Percentiles rank a stretch among this genome's conserved stretches.
Evolutionary conservation across 2,113 vertebrate species (phyloP).

Genomic region (Ictidomys tridecemlineatus): DNA sequence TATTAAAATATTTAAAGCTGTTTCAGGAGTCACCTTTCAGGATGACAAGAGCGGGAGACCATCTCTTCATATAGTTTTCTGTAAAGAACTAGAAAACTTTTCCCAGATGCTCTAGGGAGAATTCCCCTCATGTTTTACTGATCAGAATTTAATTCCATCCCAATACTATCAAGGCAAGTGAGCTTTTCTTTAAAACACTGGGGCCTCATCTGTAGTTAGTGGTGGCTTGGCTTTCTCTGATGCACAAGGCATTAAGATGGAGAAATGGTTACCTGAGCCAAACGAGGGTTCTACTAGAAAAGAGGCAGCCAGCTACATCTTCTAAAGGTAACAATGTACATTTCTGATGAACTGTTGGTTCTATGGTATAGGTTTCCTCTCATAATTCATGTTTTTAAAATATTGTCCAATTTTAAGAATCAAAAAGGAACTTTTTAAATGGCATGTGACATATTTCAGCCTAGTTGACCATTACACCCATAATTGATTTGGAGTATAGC

Average conservation of each 20-base stretch:
- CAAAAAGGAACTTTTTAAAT: constrained; percentile 36
- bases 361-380: background rate
- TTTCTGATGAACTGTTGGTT: background rate
- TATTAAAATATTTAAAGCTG: background rate
- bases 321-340: background rate
- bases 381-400: constrained; percentile 1
- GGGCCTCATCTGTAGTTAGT: rapidly evolving
- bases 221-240: background rate
- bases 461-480: constrained; percentile 64
- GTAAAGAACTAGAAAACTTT: background rate
- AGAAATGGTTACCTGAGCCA: background rate
- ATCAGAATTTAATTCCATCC: background rate
- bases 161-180: background rate
- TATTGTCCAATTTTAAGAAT: constrained; percentile 19
- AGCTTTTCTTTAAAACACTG: background rate
- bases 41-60: rapidly evolving
- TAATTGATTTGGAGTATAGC: constrained; percentile 63
- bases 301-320: background rate
- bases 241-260: rapidly evolving
- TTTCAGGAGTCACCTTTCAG: background rate
- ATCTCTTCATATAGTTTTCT: background rate
- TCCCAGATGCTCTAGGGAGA: background rate
- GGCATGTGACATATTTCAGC: constrained; percentile 24
- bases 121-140: background rate
- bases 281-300: background rate